phyloP scores from a whole-genome alignment of 2,797 vertebrate genomes.

The Fistularia commersonii region DNA sequence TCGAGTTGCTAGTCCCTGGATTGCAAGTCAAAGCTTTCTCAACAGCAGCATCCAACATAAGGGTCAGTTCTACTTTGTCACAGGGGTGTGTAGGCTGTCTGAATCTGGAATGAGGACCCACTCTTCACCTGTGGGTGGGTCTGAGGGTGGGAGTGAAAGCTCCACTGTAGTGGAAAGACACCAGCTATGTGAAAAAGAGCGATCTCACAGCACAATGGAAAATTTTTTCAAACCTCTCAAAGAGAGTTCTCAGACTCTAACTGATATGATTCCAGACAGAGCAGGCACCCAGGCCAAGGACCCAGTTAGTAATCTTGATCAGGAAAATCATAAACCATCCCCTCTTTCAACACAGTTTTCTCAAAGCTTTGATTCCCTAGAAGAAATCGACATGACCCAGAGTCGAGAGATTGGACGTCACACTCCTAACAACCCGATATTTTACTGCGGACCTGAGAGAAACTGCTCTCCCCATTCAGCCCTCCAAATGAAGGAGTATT shows the following conservation, averaged over 20 bases:
- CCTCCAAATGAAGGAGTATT: constrained; percentile 21
- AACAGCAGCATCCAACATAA: constrained; percentile 78
- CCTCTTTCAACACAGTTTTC: constrained; percentile 29
- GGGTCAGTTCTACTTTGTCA: constrained; percentile 79
- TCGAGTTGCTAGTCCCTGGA: constrained; percentile 46
- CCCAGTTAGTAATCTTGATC: constrained; percentile 34
- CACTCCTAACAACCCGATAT: constrained; percentile 56
- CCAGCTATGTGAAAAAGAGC: constrained; percentile 50
- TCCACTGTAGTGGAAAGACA: constrained; percentile 40
- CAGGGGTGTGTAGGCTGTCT: constrained; percentile 63
- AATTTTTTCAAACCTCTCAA: constrained; percentile 56
- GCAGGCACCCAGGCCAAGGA: constrained; percentile 35
- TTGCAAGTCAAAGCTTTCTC: constrained; percentile 49
- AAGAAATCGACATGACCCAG: constrained; percentile 50
- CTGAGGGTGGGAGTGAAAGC: constrained; percentile 46
- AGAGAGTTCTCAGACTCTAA: constrained; percentile 41
- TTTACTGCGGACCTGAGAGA: constrained; percentile 72
- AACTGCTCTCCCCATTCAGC: constrained; percentile 27
- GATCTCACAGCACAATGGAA: constrained; percentile 67
- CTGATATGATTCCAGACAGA: constrained; percentile 41
- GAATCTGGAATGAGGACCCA: constrained; percentile 46
- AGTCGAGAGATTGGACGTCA: constrained; percentile 56
- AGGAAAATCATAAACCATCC: constrained; percentile 42
- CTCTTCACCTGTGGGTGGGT: constrained; percentile 48
- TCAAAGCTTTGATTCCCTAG: constrained; percentile 46